phyloP scores from a whole-genome alignment of 2,797 vertebrate genomes.

The Nasua narica region DNA sequence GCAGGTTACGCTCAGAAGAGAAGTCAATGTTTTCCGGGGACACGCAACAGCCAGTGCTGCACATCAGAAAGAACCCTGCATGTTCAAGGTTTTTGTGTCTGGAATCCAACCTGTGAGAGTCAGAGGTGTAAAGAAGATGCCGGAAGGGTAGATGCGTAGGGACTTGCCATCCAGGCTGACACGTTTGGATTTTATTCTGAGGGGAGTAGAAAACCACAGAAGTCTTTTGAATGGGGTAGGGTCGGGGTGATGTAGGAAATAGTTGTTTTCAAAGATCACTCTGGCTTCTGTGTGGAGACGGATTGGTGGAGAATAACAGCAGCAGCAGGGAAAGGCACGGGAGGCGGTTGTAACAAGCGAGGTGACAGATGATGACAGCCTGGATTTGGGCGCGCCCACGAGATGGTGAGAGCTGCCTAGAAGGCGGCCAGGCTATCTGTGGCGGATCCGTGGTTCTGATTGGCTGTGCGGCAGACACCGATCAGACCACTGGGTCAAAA shows the following conservation, averaged over 20 bases:
- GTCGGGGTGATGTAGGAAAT: not conserved
- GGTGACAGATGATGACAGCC: not conserved
- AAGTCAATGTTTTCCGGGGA: not conserved
- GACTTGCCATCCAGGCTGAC: not conserved
- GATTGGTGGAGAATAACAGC: not conserved
- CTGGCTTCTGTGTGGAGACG: not conserved
- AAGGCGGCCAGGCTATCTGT: not conserved
- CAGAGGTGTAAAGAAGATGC: not conserved
- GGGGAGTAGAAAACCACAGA: not conserved
- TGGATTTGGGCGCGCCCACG: not conserved
- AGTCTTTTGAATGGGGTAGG: not conserved
- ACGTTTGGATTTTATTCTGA: not conserved
- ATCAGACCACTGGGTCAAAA: not conserved
- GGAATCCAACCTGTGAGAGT: fast-evolving
- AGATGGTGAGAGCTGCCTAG: not conserved
- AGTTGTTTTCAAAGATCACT: not conserved
- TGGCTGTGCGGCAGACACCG: not conserved
- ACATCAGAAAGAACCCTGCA: not conserved
- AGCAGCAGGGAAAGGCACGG: not conserved
- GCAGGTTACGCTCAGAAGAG: not conserved
- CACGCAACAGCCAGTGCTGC: too few species aligned
- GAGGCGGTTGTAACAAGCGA: not conserved
- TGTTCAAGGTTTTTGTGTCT: not conserved
- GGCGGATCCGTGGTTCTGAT: not conserved
- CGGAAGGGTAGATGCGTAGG: not conserved